Percentiles rank a stretch among this genome's conserved stretches.
Conservation (phyloP, 2,797 vertebrate genomes). For the Sebastes hubbsi region DNA sequence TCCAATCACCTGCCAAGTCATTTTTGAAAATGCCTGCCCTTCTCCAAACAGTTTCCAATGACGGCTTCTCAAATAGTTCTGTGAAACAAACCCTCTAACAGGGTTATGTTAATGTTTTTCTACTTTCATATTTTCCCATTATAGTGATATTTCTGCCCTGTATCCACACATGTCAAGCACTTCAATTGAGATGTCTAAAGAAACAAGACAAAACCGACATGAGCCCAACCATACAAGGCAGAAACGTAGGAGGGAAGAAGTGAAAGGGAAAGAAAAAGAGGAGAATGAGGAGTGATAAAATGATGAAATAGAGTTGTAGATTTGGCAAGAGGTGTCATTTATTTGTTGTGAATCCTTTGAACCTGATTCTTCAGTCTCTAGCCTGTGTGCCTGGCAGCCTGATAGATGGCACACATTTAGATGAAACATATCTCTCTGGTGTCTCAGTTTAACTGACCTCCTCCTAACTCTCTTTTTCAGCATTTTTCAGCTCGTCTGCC, state of each 20-base stretch:
- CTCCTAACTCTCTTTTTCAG: slow-evolving; percentile 37
- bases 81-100: too few relatives aligned
- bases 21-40: neutral
- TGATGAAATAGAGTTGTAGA: neutral
- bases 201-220: neutral
- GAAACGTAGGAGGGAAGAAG: neutral
- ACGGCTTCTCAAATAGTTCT: too few relatives aligned
- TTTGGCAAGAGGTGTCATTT: slow-evolving; percentile 17
- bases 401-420: slow-evolving; percentile 42
- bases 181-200: neutral
- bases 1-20: too few relatives aligned
- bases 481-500: slow-evolving; percentile 22
- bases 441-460: slow-evolving; percentile 46
- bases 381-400: neutral
- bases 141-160: neutral
- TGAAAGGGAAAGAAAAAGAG: neutral
- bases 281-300: neutral
- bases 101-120: neutral
- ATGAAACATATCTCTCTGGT: slow-evolving; percentile 31
- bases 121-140: neutral
- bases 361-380: neutral
- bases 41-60: too few relatives aligned
- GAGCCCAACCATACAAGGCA: neutral
- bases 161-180: neutral
- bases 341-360: slow-evolving; percentile 13